phyloP scores from a whole-genome alignment of 2,113 vertebrate species.

The Menura novaehollandiae region DNA sequence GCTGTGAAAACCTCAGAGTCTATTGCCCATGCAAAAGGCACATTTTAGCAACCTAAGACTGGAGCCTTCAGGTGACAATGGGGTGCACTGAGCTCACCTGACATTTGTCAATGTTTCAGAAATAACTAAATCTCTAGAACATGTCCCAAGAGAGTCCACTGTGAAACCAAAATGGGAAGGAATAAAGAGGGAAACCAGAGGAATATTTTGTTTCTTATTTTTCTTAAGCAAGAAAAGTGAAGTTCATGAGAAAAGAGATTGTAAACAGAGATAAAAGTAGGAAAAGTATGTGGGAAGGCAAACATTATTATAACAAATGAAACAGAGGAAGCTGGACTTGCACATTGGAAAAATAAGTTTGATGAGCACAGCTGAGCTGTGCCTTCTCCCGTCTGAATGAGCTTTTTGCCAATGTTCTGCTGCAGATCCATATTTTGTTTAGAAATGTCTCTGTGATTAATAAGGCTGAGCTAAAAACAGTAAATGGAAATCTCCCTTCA shows the following conservation, averaged over 20 bases:
- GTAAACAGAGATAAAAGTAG: slow-evolving; percentile 1
- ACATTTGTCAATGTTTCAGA: neutral
- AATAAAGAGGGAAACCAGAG: neutral
- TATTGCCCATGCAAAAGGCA: neutral
- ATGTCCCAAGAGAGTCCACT: neutral
- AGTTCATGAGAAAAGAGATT: neutral
- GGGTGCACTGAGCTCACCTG: neutral
- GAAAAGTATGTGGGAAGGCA: neutral
- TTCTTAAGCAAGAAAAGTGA: slow-evolving; percentile 8
- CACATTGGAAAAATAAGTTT: neutral
- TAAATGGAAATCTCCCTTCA: neutral
- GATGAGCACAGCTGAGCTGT: neutral
- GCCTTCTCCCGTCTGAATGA: neutral
- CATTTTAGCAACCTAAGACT: neutral
- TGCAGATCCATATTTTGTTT: slow-evolving; percentile 2
- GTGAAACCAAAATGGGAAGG: neutral
- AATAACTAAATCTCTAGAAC: neutral
- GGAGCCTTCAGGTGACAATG: neutral
- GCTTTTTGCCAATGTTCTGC: neutral
- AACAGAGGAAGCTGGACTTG: neutral
- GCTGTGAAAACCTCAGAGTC: neutral
- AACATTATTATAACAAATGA: neutral
- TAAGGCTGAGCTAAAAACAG: neutral
- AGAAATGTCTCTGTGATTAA: neutral
- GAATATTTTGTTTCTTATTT: neutral